Evolutionary conservation across 2,888 invertebrate genomes (phyloP), one percentile per base, ranked within the genome.

Genomic region (Drosophila diplacantha): DNA sequence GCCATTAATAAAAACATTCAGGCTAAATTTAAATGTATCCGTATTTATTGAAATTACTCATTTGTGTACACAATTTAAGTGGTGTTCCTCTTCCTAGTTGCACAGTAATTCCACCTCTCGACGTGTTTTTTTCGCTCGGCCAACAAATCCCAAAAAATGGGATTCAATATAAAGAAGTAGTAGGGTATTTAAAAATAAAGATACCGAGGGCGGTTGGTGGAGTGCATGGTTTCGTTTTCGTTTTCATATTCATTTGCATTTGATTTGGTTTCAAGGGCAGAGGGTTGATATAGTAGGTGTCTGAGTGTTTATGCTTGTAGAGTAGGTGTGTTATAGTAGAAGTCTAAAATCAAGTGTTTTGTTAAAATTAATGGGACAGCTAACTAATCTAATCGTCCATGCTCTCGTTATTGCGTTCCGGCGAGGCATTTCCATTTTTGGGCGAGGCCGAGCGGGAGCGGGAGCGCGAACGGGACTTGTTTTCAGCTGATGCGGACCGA

Each of bases 401-500:
- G 77, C 89, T 89, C 83, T 89, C 89, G 70, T 88, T 88, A 75
- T 87, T 88, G 81, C 89, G 86, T 69, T 89, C 89, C 44, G 89
- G 88, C 51, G 90, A 89, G 57, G 89, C 89, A 76, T 90, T 90
- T 75, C 89, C 90, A 68, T 90, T 89, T 65, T 90, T 89, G 39
- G 89, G 88, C 32, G 90, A 90, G 66, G 87, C 89, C 64, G 90
- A 90, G 68, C 90, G 85, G 46, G 90, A 90, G 74, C 90, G 87
- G 37, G 90, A 90, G 67, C 90, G 87, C 46, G 90, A 90, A 73
- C 90, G 87, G 22, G 91, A 91, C 77, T 90, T 89, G 69, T 93
- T 93, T 86, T 93, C 93, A 75, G 90, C 90, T 32, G 93, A 93
- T 47, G 91, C 91, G 58, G 93, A 93, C 60, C 92, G 91, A 82